Evolutionary conservation across 2,113 vertebrate genomes (phyloP), one percentile per base, ranked within the genome.

Genomic region (Ornithorhynchus anatinus): DNA sequence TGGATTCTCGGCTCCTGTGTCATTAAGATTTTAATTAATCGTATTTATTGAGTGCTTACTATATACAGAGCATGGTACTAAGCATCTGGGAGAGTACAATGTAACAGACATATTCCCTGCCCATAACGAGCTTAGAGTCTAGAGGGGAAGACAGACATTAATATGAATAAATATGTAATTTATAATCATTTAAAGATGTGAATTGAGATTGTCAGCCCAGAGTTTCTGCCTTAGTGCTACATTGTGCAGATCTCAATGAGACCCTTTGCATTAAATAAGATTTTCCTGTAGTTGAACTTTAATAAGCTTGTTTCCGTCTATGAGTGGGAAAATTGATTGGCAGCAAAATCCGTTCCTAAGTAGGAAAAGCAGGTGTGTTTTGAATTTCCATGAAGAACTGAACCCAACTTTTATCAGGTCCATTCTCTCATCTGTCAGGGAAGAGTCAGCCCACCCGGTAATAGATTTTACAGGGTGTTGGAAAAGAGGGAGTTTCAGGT

Each of bases 311-410:
- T 69, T 38, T 58, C 79, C 43, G 32, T 72, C 42, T 72, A 40
- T 23, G 54, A 8, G 39, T 69, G 61, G 62, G 50, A 75, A 72
- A 50, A 76, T 57, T 59, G 72, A 57, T 19, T 45, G 53, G 45
- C 35, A 61, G 76, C 38, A 71, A 60, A 61, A 60, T 10, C 39
- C 62, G 29, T 58, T 31, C 33, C 54, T 54, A 53, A 70, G 29
- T 64, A 65, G 52, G 25, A 50, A 50, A 75, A 61, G 56, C 36
- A 43, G 40, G 19, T 57, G 5, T 58, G 20, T 71, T 79, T 69
- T 83, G 27, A 79, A 51, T 76, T 68, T 62, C 45, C 36, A 51
- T 76, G 33, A 61, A 42, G 56, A 65, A 54, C n/a, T 13, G 25
- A 45, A 70, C 12, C 36, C 54, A 45, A 32, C 5, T 56, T 61